phyloP scores from a whole-genome alignment of 92 coral and sea anemone genomes.

The Porites cylindrica region DNA sequence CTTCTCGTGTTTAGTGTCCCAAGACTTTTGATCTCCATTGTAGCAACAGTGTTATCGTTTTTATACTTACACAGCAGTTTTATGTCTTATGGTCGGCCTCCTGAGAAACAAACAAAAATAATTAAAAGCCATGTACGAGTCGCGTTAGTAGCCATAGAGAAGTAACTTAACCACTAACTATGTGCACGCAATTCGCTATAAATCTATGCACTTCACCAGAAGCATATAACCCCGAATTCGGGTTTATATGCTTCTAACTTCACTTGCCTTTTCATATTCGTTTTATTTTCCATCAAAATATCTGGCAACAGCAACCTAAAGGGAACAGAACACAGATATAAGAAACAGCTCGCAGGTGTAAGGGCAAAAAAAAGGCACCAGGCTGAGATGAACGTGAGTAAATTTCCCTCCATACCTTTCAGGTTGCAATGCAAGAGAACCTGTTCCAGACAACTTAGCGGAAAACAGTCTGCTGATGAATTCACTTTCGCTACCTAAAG shows the following conservation, averaged over 20 bases:
- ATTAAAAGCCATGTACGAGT: background rate
- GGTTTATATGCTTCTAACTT: too few species aligned
- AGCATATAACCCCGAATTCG: too few species aligned
- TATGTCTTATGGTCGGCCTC: slow-evolving; percentile 37
- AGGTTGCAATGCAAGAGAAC: slow-evolving; percentile 38
- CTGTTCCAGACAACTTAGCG: slow-evolving; percentile 62
- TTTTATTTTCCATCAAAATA: slow-evolving; percentile 42
- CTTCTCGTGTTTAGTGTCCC: too few species aligned
- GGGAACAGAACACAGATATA: background rate
- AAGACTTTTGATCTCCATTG: too few species aligned
- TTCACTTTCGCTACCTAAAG: slow-evolving; percentile 62
- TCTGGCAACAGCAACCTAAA: background rate
- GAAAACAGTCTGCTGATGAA: slow-evolving; percentile 52
- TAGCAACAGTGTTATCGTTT: background rate
- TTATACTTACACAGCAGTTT: slow-evolving; percentile 47
- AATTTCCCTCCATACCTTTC: slow-evolving; percentile 14
- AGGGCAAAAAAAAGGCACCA: too few species aligned
- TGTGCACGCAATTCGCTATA: too few species aligned
- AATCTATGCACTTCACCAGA: too few species aligned
- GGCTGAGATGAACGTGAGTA: too few species aligned
- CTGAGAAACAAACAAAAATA: background rate
- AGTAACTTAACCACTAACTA: too few species aligned
- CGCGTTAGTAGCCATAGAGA: too few species aligned
- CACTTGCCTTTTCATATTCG: slow-evolving; percentile 43
- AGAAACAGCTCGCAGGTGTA: background rate